Percentiles rank a stretch among this genome's conserved stretches.
Conservation (phyloP, 1,140 invertebrate species). For the Proctacanthus coquilletti region DNA sequence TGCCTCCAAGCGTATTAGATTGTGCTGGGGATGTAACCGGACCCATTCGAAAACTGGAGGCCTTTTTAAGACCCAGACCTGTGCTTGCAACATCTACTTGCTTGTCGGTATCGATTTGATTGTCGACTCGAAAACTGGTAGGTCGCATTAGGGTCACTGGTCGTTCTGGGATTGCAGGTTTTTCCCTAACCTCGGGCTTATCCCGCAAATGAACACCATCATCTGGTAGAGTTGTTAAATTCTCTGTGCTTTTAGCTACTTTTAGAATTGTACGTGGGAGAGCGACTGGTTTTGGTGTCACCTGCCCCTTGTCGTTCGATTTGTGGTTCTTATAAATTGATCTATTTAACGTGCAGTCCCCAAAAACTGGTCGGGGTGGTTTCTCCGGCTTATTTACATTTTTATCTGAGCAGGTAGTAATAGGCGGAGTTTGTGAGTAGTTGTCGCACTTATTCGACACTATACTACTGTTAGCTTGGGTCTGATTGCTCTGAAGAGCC, state of each 20-base stretch:
- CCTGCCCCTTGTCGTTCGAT: constrained; percentile 15
- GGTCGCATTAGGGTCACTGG: constrained; percentile 46
- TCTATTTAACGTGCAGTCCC: constrained; percentile 33
- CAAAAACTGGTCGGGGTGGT: constrained; percentile 31
- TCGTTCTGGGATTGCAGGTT: constrained; percentile 54
- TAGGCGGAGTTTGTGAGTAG: not conserved
- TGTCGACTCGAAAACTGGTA: constrained; percentile 33
- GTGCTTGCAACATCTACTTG: not conserved
- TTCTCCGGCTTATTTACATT: constrained; percentile 34
- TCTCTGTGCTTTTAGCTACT: constrained; percentile 8
- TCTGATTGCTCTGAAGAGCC: too few species aligned
- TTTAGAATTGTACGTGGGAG: constrained; percentile 36
- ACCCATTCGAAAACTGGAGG: constrained; percentile 6
- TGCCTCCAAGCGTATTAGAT: constrained; percentile 7
- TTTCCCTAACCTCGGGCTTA: constrained; percentile 22
- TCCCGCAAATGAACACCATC: constrained; percentile 3
- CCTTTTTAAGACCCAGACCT: not conserved
- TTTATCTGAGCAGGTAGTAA: constrained; percentile 5
- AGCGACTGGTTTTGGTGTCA: constrained; percentile 32
- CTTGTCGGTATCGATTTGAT: constrained; percentile 9
- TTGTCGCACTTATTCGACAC: not conserved
- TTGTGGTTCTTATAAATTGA: constrained; percentile 32
- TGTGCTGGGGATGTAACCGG: constrained; percentile 15
- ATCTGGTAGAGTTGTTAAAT: not conserved
- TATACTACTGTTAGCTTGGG: too few species aligned